These are phyloP conservation scores for Helicolenus hilgendorfi DNA, from an alignment of 2,797 vertebrate genomes.

Conservation along the genomic window DNA sequence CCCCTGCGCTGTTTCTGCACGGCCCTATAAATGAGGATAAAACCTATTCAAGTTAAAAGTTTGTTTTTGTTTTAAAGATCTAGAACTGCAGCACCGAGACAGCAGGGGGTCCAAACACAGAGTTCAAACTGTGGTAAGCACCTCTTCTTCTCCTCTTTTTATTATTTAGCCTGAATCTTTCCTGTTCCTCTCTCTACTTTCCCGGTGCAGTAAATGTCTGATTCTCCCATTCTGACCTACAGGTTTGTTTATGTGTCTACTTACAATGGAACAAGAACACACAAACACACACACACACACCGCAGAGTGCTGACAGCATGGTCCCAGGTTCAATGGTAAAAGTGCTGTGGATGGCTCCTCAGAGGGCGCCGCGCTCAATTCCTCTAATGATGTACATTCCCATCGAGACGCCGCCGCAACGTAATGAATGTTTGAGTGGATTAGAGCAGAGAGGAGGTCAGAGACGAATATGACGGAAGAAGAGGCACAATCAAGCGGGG, in stretches of 20 bases:
- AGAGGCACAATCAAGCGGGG: neutral
- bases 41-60: neutral
- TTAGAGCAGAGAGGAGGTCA: slow-evolving; percentile 18
- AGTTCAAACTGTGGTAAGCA: slow-evolving; percentile 24
- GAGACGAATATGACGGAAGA: slow-evolving; percentile 13
- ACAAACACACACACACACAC: neutral
- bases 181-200: neutral
- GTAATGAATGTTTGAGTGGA: slow-evolving; percentile 56
- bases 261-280: neutral
- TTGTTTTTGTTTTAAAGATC: neutral
- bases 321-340: slow-evolving; percentile 52
- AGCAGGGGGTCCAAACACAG: slow-evolving; percentile 18
- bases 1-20: neutral
- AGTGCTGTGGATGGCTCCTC: slow-evolving; percentile 72
- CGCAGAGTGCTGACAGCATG: slow-evolving; percentile 63
- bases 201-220: slow-evolving; percentile 7
- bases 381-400: slow-evolving; percentile 61
- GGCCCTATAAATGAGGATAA: neutral
- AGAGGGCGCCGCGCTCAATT: slow-evolving; percentile 39
- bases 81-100: neutral
- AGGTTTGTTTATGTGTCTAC: slow-evolving; percentile 13
- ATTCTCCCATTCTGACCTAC: neutral
- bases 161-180: neutral
- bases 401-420: slow-evolving; percentile 40
- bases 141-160: neutral